Base-by-base conservation (phyloP, 2,113 vertebrate genomes). In the Colossoma macropomum region DNA sequence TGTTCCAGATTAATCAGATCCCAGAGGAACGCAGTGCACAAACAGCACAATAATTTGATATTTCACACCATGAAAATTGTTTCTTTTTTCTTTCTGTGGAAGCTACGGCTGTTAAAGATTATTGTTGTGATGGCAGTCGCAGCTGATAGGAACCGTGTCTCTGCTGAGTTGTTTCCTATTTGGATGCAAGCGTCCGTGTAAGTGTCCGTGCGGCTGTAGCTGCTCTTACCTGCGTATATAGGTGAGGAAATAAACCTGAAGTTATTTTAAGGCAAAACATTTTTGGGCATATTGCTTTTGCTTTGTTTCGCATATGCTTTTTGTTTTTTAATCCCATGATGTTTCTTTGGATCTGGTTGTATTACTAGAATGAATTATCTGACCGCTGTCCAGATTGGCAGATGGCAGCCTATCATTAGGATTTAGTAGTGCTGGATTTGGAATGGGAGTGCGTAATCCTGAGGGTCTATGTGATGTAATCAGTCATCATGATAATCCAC, bases 1-100 rank as follows among this genome's bases (percentile, higher is more conserved):
- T 84, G 38, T 48, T 83, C 38, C 63, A 62, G 80, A 90, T 84
- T 25, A 83, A 82, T 77, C 48, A 84, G 79, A 56, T 88, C 74
- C 48, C 80, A 60, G 34, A 19, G 70, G 69, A 78, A 65, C 7
- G 27, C 17, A 17, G 32, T 75, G 45, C 76, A 70, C 27, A 85
- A 82, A 87, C 86, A 76, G 38, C 38, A 80, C 17, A 60, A 65
- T 75, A 52, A 80, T 80, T 85, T 17, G 63, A 86, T 86, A 80
- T 82, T 90, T 87, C 80, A 63, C 56, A 82, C 70, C 1, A 32
- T 25, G 50, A 38, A 76, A 72, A 80, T 60, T 21, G 15, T 73
- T 68, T 56, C 52, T 65, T 12, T 45, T 59, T 28, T 79, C 75
- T 38, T 48, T 71, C 30, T 50, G 65, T 9, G 12, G 59, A 73